Evolutionary conservation across 2,888 invertebrate genomes (phyloP).

Genomic region (Ormyrus thymus): DNA sequence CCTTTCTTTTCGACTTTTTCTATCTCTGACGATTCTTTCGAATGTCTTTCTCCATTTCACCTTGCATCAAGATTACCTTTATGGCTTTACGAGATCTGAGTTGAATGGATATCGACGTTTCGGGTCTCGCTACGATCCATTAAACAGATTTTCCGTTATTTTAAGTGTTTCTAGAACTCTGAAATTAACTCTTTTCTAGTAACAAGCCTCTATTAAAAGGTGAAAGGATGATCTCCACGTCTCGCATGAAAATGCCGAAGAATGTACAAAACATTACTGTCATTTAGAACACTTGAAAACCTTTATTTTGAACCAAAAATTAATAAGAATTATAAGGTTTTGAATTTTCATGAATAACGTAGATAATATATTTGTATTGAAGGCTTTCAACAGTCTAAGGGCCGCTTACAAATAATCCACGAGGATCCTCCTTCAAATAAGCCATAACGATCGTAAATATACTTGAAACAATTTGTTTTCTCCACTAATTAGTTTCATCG

Average conservation of each 20-base stretch:
- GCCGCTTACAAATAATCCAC: no score
- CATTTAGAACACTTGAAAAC: no score
- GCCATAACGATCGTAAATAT: no score
- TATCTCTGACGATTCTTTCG: constrained; percentile 37
- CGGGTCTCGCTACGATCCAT: constrained; percentile 2
- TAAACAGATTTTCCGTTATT: constrained; percentile 40
- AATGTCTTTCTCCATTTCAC: constrained; percentile 34
- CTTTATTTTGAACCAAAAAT: no score
- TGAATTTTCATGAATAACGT: no score
- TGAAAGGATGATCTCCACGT: neutral
- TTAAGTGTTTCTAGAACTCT: neutral
- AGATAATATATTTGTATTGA: no score
- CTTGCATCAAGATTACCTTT: constrained; percentile 38
- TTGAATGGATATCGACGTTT: constrained; percentile 50
- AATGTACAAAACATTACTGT: no score
- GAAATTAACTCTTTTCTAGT: neutral
- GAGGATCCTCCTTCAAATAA: no score
- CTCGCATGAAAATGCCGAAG: neutral
- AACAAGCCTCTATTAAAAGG: constrained; percentile 19
- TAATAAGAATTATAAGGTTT: no score
- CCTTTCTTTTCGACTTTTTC: neutral
- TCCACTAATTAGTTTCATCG: no score
- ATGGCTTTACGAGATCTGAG: constrained; percentile 26
- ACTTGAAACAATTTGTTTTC: no score
- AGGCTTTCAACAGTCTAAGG: no score